phyloP scores from a whole-genome alignment of 2,797 vertebrate genomes.

The Pseudochaenichthys georgianus region DNA sequence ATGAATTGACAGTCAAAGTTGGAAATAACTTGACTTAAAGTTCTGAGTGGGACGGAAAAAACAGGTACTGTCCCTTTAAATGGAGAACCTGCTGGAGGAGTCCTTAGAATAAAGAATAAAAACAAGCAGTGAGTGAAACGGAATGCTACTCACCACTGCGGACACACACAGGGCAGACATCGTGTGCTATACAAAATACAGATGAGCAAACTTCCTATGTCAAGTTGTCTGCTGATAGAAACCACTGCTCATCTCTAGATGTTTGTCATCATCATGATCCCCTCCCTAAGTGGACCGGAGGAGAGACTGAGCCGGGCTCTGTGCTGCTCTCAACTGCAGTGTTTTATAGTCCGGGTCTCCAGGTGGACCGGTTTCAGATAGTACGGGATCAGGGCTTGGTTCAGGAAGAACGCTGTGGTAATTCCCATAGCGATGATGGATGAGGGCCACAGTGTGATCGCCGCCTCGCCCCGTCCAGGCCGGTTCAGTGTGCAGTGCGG shows the following conservation, averaged over 20 bases:
- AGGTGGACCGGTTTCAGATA: constrained; percentile 60
- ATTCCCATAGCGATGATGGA: constrained; percentile 83
- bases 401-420: constrained; percentile 56
- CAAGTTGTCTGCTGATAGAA: constrained; percentile 56
- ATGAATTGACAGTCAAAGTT: background rate
- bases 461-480: constrained; percentile 69
- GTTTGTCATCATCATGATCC: constrained; percentile 63
- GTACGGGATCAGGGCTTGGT: constrained; percentile 60
- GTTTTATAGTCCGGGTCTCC: constrained; percentile 73
- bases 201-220: constrained; percentile 57
- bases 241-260: constrained; percentile 69
- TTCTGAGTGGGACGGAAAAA: constrained; percentile 37
- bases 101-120: constrained; percentile 53
- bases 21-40: constrained; percentile 24
- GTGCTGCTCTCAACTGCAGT: constrained; percentile 61
- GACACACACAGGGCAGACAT: constrained; percentile 71
- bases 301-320: constrained; percentile 40
- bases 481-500: constrained; percentile 61
- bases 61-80: constrained; percentile 81
- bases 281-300: constrained; percentile 56
- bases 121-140: constrained; percentile 9
- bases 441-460: constrained; percentile 46
- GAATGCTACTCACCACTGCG: constrained; percentile 78
- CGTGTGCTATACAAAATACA: constrained; percentile 46
- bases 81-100: constrained; percentile 71